Percentiles rank a stretch among this genome's conserved stretches.
These are phyloP conservation scores for Pilophorus perplexus DNA, from an alignment of 2,888 invertebrate species.

Conservation along the genomic window DNA sequence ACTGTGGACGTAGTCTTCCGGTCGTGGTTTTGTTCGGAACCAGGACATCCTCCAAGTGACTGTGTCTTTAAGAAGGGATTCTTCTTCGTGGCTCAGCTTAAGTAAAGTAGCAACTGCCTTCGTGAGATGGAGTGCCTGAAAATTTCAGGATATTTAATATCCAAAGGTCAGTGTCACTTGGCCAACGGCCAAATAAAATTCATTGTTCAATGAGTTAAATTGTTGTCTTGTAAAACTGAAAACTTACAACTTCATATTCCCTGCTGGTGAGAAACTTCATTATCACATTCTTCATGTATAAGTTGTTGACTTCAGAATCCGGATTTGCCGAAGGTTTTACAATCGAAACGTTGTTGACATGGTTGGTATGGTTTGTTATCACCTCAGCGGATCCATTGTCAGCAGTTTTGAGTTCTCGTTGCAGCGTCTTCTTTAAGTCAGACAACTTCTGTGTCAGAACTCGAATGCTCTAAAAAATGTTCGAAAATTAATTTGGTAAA, in stretches of 20 bases:
- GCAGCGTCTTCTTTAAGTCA: conserved; percentile 88
- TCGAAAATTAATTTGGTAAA: no score
- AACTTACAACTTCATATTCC: conserved; percentile 62
- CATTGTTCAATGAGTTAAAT: neutral
- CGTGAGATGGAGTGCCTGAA: conserved; percentile 82
- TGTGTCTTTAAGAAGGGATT: conserved; percentile 76
- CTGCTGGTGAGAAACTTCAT: conserved; percentile 87
- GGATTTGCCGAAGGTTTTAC: conserved; percentile 24
- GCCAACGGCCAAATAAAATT: neutral
- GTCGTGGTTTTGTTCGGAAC: conserved; percentile 60
- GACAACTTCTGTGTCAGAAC: conserved; percentile 81
- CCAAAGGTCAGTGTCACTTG: neutral
- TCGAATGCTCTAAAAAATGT: conserved; percentile 75
- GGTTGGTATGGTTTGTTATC: conserved; percentile 35
- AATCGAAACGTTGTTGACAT: conserved; percentile 25
- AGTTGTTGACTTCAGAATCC: conserved; percentile 68
- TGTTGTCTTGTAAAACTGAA: no score
- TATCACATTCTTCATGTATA: conserved; percentile 88
- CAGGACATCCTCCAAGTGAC: conserved; percentile 72
- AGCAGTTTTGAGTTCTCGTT: conserved; percentile 70
- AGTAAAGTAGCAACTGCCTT: conserved; percentile 82
- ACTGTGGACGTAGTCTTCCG: conserved; percentile 44
- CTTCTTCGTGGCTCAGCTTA: conserved; percentile 81
- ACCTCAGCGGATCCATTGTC: conserved; percentile 51
- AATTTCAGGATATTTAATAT: neutral